Base-by-base conservation (phyloP, 2,888 invertebrate species). In the Nymphalis urticae region DNA sequence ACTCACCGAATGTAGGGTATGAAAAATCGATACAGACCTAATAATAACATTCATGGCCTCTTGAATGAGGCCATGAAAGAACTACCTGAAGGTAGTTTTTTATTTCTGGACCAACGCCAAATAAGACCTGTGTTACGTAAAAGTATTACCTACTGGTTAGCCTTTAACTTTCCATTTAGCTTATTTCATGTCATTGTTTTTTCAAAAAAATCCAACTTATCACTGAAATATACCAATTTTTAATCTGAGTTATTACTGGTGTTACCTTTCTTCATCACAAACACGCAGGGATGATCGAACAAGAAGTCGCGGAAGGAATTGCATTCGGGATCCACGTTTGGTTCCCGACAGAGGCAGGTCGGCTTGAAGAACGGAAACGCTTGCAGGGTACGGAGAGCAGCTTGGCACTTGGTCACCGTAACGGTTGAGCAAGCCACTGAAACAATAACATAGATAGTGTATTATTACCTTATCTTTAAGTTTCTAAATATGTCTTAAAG, bases 291-390 rank as follows among this genome's bases (percentile, higher is more conserved):
- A 93, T 98, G 98, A 90, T 97, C 97, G 90, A 97, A 97, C 77
- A 98, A 94, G 89, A 97, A 97, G 93, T 97, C 97, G 85, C 97
- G 95, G 94, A 98, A 97, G 84, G 96, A 96, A 94, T 97, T 97
- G 91, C 97, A 98, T 83, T 97, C 97, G 73, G 97, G 97, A 88
- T 98, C 98, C 84, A 97, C 95, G 90, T 96, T 96, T 54, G 97
- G 97, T 84, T 97, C 97, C 78, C 96, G 95, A 93, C 98, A 98
- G 84, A 98, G 95, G 89, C 98, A 98, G 79, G 97, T 97, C 80
- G 97, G 97, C 85, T 96, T 96, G 94, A 98, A 98, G 95, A 97
- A 97, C 83, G 97, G 96, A 87, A 97, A 97, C 72, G 97, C 97
- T 93, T 97, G 97, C 81, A 98, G 93, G 69, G 97, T 97, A 79